phyloP scores from a whole-genome alignment of 2,113 vertebrate species.

The Sturnus vulgaris region DNA sequence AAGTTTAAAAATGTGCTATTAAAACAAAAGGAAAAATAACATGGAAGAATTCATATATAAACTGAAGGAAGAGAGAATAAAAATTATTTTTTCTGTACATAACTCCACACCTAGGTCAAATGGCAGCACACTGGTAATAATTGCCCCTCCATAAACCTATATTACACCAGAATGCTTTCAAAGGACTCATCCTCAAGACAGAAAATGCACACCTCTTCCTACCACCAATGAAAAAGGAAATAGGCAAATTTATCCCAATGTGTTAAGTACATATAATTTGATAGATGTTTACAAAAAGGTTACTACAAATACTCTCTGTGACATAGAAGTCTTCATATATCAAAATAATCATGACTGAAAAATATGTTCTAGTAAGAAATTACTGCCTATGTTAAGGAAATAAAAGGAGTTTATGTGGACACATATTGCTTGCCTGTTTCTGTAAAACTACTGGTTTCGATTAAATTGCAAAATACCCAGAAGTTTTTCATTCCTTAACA shows the following conservation, averaged over 20 bases:
- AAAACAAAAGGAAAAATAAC: neutral
- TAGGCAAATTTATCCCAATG: neutral
- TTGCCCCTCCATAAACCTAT: neutral
- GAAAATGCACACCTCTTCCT: neutral
- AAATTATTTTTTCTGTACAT: rapidly evolving
- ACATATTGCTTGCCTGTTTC: neutral
- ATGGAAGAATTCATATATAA: neutral
- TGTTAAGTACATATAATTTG: neutral
- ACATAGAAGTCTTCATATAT: neutral
- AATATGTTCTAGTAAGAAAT: neutral
- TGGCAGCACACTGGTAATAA: neutral
- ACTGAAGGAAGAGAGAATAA: neutral
- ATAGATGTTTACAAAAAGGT: neutral
- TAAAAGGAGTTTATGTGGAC: neutral
- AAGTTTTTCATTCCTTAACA: neutral
- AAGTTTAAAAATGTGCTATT: neutral
- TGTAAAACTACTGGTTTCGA: neutral
- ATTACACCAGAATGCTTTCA: neutral
- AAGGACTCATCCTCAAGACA: neutral
- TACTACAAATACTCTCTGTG: neutral
- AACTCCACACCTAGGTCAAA: neutral
- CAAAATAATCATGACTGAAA: neutral
- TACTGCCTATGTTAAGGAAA: neutral
- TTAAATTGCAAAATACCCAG: neutral
- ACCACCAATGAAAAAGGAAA: neutral